Conservation (phyloP, 2,113 vertebrate species). For the Dipodomys ordii region DNA sequence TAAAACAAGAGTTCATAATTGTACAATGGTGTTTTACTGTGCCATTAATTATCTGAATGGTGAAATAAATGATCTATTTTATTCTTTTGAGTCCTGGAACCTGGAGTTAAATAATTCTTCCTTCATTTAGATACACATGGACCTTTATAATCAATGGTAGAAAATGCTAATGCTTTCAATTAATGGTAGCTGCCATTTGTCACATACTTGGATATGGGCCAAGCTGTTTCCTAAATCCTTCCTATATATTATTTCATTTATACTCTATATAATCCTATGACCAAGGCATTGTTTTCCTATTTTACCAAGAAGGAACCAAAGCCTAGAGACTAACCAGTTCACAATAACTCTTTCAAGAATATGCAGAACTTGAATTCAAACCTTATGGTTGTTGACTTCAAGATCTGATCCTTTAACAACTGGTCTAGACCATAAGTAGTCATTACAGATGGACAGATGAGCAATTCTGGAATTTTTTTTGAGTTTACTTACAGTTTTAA, state of each 20-base stretch:
- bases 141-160: slow-evolving; percentile 8
- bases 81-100: slow-evolving; percentile 42
- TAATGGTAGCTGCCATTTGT: not conserved
- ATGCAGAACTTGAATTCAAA: not conserved
- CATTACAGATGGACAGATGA: not conserved
- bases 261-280: not conserved
- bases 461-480: not conserved
- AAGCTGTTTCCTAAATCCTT: slow-evolving; percentile 7
- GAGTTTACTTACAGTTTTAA: not conserved
- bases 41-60: slow-evolving; percentile 32
- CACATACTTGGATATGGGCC: not conserved
- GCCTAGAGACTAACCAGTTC: not conserved
- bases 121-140: slow-evolving; percentile 18
- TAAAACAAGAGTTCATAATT: not conserved
- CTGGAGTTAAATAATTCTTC: slow-evolving; percentile 36
- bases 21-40: not conserved
- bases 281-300: not conserved
- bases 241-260: slow-evolving; percentile 24
- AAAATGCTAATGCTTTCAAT: slow-evolving; percentile 26
- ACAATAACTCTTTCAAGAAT: not conserved
- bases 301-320: slow-evolving; percentile 44
- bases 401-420: not conserved
- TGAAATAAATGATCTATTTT: slow-evolving; percentile 33
- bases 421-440: not conserved
- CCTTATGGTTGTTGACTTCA: not conserved